phyloP scores from a whole-genome alignment of 2,113 vertebrate species.

The Eubucco bourcierii region DNA sequence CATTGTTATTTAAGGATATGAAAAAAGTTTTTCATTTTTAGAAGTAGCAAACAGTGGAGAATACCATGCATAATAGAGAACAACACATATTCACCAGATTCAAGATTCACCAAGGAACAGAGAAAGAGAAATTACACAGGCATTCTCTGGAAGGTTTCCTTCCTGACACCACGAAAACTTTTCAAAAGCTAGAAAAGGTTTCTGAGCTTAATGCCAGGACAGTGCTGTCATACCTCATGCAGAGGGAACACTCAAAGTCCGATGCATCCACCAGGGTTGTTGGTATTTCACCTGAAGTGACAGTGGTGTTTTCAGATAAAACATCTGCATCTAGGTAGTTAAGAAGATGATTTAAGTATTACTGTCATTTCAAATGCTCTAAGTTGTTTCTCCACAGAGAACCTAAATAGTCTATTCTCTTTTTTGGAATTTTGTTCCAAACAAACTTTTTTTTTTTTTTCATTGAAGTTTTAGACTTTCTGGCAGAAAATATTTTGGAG shows the following conservation, averaged over 20 bases:
- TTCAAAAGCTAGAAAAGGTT: background rate
- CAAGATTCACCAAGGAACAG: background rate
- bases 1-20: background rate
- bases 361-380: background rate
- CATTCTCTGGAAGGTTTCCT: background rate
- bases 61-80: background rate
- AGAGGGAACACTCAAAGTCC: conserved; percentile 92
- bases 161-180: background rate
- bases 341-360: background rate
- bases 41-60: background rate
- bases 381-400: background rate
- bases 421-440: background rate
- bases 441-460: background rate
- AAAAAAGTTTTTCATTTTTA: background rate
- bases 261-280: conserved; percentile 81
- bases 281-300: conserved; percentile 66
- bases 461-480: background rate
- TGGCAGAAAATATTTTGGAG: background rate
- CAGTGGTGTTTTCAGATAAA: conserved; percentile 9
- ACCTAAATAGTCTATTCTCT: background rate
- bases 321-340: conserved; percentile 70
- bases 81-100: background rate
- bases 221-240: conserved; percentile 84
- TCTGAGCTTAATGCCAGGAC: background rate
- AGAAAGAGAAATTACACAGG: background rate